Base-by-base conservation (phyloP, 2,888 invertebrate species). In the Pachliopta kotzebuea region DNA sequence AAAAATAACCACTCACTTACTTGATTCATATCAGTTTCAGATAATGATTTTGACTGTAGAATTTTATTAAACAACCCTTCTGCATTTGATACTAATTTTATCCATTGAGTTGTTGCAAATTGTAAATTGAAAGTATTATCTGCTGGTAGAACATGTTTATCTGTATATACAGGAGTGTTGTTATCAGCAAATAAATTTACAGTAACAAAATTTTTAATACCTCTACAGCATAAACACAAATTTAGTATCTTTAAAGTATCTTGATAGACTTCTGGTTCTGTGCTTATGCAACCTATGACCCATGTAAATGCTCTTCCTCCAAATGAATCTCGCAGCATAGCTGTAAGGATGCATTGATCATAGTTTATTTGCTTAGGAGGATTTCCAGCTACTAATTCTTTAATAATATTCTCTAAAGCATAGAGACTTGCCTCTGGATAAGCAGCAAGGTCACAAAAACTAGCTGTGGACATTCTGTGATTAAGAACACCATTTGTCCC, bases 61-160 rank as follows among this genome's bases (percentile, higher is more conserved):
- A 97, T 92, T 82, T 94, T 95, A 83, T 95, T 94, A 84, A 96
- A 96, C n/a, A 97, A 84, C 24, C 96, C 95, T 79, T 97, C 97
- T 2, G 97, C 97, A 90, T 96, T 96, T 4, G 95, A 93, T 8
- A 97, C 96, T 67, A 97, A 83, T 80, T 96, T 96, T 26, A 96
- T 94, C 94, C 96, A 95, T 73, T 97, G 97, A 65, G 95, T 92
- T 18, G 96, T 96, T 18, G 96, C 96, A 90, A 97, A 96, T 81
- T 96, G 96, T 63, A 96, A 84, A 50, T 96, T 95, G 79, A 96
- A 96, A 75, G 86, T 85, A 71, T 81, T 88, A 49, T 89, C 89
- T 68, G 79, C 71, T 63, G 84, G 85, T 62, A 85, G 67, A 17
- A 81, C 72, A 56, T 80, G 66, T 67, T 90, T 90, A n/a, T 91